Percentiles rank a stretch among this genome's conserved stretches.
Conservation (phyloP, 2,113 vertebrate species). For the Pelecanus crispus region DNA sequence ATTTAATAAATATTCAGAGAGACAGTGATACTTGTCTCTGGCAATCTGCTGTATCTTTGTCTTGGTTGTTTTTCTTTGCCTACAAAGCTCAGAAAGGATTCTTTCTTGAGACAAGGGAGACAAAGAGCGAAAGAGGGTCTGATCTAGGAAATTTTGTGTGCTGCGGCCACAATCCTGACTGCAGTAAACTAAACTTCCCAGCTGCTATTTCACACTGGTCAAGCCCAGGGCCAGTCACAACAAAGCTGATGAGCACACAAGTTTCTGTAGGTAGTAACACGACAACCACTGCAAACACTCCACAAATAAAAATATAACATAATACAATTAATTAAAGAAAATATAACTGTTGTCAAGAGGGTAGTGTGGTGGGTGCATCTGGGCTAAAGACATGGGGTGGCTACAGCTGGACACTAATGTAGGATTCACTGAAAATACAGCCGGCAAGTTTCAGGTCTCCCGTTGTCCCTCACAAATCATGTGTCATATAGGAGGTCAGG, state of each 20-base stretch:
- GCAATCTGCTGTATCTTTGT: not conserved
- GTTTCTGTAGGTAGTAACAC: not conserved
- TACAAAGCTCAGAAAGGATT: slow-evolving; percentile 20
- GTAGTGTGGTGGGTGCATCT: not conserved
- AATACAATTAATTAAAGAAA: not conserved
- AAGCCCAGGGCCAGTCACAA: not conserved
- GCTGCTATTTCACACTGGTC: not conserved
- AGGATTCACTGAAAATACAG: not conserved
- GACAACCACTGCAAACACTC: not conserved
- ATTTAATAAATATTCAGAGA: slow-evolving; percentile 47
- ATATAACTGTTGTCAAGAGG: not conserved
- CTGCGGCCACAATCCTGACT: not conserved
- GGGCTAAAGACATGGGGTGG: not conserved
- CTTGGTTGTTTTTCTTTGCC: not conserved
- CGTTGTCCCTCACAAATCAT: not conserved
- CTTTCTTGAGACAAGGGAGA: slow-evolving; percentile 17
- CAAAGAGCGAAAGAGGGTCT: not conserved
- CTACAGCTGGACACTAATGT: not conserved
- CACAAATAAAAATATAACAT: not conserved
- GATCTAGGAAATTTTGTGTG: not conserved
- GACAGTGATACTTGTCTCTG: not conserved
- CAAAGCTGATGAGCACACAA: not conserved
- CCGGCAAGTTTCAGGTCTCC: not conserved
- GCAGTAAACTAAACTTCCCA: not conserved
- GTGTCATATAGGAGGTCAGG: not conserved